Evolutionary conservation across 2,797 vertebrate genomes (phyloP), one percentile per base, ranked within the genome.

Genomic region (Lutjanus argentimaculatus): DNA sequence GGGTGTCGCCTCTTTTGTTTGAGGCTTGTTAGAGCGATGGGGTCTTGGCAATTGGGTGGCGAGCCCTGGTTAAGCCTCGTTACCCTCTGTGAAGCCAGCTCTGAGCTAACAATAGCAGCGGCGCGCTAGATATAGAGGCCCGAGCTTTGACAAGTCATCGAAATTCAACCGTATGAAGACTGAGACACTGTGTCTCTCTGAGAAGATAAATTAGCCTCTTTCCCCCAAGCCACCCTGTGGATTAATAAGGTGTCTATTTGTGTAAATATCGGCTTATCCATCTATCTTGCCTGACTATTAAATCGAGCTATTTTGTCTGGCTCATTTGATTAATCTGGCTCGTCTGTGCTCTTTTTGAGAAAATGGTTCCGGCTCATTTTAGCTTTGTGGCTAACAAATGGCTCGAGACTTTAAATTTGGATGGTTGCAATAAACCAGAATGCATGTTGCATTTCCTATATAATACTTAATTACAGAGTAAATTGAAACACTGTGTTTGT

Each of bases 91-190:
- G 67, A 88, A 89, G 73, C 79, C 86, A 67, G 61, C 73, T 56
- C 85, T 77, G 84, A 80, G 72, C 87, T 92, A 93, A 94, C 91
- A 91, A 94, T 93, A 93, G 85, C 77, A 83, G 65, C 70, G 1
- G 59, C 6, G 75, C 73, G 91, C 87, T 88, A 79, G 76, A 93
- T 91, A 76, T 79, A 90, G 87, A 85, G 68, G 43, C 75, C 80
- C 17, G 36, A 48, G 77, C 75, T 80, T 78, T 86, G 82, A 88
- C 83, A 79, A 84, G 77, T 92, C 85, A 77, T 77, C 10, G 61
- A 90, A 92, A 93, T 92, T 90, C 83, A 89, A 87, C 85, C 82
- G 14, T 63, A 66, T 81, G 74, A 67, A 55, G 73, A 36, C 30
- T 36, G 30, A 88, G 80, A 77, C 79, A 0, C 62, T 1, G 63